Conservation (phyloP, 1,140 invertebrate species). For the Rhizoglyphus robini region DNA sequence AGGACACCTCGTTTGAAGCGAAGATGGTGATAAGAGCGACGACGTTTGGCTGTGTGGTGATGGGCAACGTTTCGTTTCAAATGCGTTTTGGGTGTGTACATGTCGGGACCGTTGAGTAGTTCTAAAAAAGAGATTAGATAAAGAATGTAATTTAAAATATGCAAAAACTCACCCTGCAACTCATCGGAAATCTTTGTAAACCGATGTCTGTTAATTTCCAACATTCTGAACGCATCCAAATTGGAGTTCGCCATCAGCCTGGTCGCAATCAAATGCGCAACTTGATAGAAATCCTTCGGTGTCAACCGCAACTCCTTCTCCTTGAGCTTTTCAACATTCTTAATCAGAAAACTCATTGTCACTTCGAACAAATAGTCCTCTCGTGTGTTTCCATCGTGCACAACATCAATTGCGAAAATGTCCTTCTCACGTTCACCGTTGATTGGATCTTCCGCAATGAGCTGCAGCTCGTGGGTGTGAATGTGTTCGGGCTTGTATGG, state of each 20-base stretch:
- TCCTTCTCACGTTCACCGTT: not conserved
- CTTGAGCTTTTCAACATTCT: not conserved
- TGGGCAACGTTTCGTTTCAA: not conserved
- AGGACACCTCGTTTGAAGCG: not conserved
- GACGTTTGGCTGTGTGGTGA: not conserved
- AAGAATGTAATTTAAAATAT: not conserved
- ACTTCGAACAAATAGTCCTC: constrained; percentile 15
- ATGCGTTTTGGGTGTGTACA: not conserved
- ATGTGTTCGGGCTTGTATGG: not conserved
- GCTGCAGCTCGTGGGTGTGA: not conserved
- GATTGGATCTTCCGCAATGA: constrained; percentile 11
- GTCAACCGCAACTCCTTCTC: not conserved
- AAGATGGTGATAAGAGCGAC: not conserved
- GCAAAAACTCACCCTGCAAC: not conserved
- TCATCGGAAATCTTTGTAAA: constrained; percentile 9
- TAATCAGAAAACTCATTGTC: constrained; percentile 4
- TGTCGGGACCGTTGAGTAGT: not conserved
- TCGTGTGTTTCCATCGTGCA: not conserved
- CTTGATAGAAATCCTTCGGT: not conserved
- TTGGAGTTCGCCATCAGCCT: constrained; percentile 2
- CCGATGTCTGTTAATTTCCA: constrained; percentile 13
- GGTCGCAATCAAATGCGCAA: not conserved
- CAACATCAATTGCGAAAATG: constrained; percentile 13
- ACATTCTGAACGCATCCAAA: constrained; percentile 7
- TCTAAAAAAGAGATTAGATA: not conserved